Evolutionary conservation across 1,140 invertebrate species (phyloP), one percentile per base, ranked within the genome.

Genomic region (Heliconius congener): DNA sequence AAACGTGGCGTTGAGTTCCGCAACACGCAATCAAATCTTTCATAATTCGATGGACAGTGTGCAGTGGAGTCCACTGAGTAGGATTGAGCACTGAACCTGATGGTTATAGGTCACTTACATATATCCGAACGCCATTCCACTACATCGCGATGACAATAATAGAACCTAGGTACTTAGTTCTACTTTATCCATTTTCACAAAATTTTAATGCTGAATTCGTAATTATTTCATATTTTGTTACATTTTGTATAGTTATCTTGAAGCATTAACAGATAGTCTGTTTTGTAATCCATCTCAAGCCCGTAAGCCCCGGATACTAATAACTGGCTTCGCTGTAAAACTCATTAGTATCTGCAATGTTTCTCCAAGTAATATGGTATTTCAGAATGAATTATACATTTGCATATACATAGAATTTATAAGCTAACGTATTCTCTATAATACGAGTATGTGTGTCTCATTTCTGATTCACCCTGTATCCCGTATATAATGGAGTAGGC

Each of bases 251-350:
- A 66, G 27, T 66, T 30, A 66, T 66, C 60, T 66, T 5, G 60
- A 27, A 66, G 60, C 60, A 66, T 66, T 66, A 66, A 23, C 60
- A 66, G 27, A 66, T 66, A 66, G 60, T 66, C 60, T 66, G 27
- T 66, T 66, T 66, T 66, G 60, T 66, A 71, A 76, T 76, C 74
- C 74, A 30, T 75, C 23, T 27, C 46, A 27, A 76, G 60, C 8
- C 39, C 3, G 42, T 81, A 81, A 81, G 71, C 79, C 72, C 46
- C 37, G 74, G 70, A 55, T 73, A 70, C 79, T 76, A 80, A 80
- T 71, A 81, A 60, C 71, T 34, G 34, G 60, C 57, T 37, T 77
- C 79, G 74, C 79, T 46, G 39, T 60, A 73, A 74, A 81, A 57
- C 60, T 81, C 75, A 81, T 81, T 76, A 81, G 55, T 18, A 30